Evolutionary conservation across 2,888 invertebrate species (phyloP).

Genomic region (Eupithecia dodoneata): DNA sequence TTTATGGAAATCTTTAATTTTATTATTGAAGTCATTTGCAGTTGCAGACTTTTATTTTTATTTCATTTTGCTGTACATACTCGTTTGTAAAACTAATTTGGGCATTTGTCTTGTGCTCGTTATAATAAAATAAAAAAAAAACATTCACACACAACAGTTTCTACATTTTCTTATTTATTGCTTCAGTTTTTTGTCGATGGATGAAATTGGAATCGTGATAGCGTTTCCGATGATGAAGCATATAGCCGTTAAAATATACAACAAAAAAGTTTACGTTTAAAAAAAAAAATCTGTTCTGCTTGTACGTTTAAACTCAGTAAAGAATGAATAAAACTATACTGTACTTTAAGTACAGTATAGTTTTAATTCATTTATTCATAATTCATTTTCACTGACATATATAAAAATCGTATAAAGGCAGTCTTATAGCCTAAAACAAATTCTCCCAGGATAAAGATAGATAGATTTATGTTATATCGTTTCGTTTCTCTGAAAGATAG

Average conservation of each 20-base stretch:
- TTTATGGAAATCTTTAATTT: not conserved
- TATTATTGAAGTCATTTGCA: not conserved
- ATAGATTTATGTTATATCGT: too few relatives aligned
- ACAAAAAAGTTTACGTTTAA: not conserved
- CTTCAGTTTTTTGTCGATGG: slow-evolving; percentile 49
- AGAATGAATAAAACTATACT: not conserved
- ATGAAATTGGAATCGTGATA: slow-evolving; percentile 50
- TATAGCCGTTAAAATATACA: slow-evolving; percentile 10
- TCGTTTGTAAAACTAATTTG: not conserved
- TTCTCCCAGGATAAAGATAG: too few relatives aligned
- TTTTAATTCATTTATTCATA: too few relatives aligned
- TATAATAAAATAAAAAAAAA: not conserved
- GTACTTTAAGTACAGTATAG: too few relatives aligned
- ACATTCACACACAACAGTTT: too few relatives aligned
- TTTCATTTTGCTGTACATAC: not conserved
- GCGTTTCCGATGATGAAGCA: slow-evolving; percentile 33
- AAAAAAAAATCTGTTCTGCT: not conserved
- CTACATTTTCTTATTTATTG: slow-evolving; percentile 45
- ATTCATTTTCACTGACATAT: too few relatives aligned
- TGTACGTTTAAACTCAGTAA: not conserved
- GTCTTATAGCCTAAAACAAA: too few relatives aligned
- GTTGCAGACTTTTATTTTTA: not conserved
- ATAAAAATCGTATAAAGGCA: too few relatives aligned
- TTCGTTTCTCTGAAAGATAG: too few relatives aligned
- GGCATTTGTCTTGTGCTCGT: not conserved